These are phyloP conservation scores for Graphium colonna DNA, from an alignment of 2,888 invertebrate genomes.

Conservation along the genomic window DNA sequence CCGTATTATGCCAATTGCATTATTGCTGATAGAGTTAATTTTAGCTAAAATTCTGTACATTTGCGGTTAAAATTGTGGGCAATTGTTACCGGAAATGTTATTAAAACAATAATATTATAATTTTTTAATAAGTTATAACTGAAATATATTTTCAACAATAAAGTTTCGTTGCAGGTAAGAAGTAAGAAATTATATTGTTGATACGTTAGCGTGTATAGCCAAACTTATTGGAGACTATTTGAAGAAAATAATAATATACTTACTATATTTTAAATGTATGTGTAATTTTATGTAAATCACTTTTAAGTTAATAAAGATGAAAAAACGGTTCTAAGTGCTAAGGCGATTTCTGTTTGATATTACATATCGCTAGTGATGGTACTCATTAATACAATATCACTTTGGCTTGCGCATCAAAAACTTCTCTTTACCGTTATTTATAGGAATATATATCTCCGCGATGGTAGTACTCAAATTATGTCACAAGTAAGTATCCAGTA, in stretches of 20 bases:
- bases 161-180: too few relatives aligned
- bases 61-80: too few relatives aligned
- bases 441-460: conserved; percentile 38
- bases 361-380: conserved; percentile 23
- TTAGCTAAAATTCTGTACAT: background rate
- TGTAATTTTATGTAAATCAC: too few relatives aligned
- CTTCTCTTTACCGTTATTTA: conserved; percentile 33
- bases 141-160: too few relatives aligned
- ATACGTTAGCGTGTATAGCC: too few relatives aligned
- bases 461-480: conserved; percentile 30
- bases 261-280: too few relatives aligned
- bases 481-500: conserved; percentile 48
- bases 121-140: too few relatives aligned
- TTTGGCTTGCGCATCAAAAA: conserved; percentile 34
- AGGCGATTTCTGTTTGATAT: conserved; percentile 19
- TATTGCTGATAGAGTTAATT: background rate
- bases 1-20: background rate
- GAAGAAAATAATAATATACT: too few relatives aligned
- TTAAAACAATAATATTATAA: too few relatives aligned
- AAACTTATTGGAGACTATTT: too few relatives aligned
- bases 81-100: background rate
- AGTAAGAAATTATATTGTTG: too few relatives aligned
- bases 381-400: conserved; percentile 26
- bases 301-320: too few relatives aligned
- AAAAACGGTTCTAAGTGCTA: conserved; percentile 3